Evolutionary conservation across 2,113 vertebrate species (phyloP), one percentile per base, ranked within the genome.

Genomic region (Probosciger aterrimus): DNA sequence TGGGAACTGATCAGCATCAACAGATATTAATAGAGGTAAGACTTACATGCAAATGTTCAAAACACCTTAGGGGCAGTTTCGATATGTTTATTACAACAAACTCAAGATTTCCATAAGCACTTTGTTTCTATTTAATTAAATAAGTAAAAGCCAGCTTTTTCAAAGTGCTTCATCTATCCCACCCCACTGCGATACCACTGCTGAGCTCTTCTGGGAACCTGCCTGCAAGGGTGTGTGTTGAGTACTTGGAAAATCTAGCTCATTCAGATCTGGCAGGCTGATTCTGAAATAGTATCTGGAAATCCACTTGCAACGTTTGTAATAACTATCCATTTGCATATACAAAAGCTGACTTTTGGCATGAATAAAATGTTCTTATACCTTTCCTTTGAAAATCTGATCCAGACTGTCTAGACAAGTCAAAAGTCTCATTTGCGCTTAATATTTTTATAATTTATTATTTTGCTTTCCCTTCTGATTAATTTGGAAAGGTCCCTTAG

Each of bases 391-490:
- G 88, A 95, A 97, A 91, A 91, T 19, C 83, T 82, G 65, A 78
- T 93, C 88, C 94, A 93, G 95, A 74, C 92, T 94, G 95, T 96
- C 96, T 97, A 96, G 95, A 95, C 96, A 96, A 95, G 95, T 83
- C 86, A 78, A 89, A 95, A 88, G 33, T 67, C 92, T 94, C 79
- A 37, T 92, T 95, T 83, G 43, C 70, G 71, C 64, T 67, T 70
- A 67, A 90, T 88, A 53, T 67, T 88, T 88, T 96, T 74, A 16
- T 65, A 70, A 88, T 93, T 96, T 92, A 85, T 93, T 74, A 28
- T 86, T 95, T 90, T 74, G 25, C 60, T 93, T 89, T 88, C n/a
- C 60, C 57, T 59, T 83, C 18, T 15, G 88, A 90, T 92, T 86
- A 71, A 83, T 81, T 47, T 94, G 88, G 92, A 88, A 70, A 55